Conservation (phyloP, 2,888 invertebrate genomes). For the Rhogogaster chlorosoma region DNA sequence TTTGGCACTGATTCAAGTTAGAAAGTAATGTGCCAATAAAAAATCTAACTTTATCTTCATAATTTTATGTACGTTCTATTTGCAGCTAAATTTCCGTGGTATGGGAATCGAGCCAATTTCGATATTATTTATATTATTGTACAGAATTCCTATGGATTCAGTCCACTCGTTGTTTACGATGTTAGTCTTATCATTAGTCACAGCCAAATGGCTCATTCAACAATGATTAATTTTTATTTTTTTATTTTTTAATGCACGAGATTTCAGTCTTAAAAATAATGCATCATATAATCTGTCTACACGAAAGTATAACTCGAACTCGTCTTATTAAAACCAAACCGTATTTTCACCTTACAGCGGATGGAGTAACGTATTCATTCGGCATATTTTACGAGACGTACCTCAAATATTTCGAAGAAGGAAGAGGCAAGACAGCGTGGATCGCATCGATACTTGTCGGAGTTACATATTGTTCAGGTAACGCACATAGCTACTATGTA, state of each 20-base stretch:
- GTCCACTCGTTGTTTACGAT: not conserved
- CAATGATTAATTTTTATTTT: not conserved
- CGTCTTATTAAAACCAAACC: not conserved
- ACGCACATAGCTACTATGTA: conserved; percentile 62
- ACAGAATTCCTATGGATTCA: not conserved
- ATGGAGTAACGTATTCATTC: conserved; percentile 98
- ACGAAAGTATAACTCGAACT: not conserved
- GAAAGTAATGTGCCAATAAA: not conserved
- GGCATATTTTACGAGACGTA: conserved; percentile 96
- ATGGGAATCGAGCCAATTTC: not conserved
- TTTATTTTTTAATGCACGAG: not conserved
- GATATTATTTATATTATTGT: not conserved
- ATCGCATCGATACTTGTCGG: conserved; percentile 97
- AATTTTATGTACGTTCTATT: not conserved
- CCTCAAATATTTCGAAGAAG: conserved; percentile 89
- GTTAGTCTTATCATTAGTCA: not conserved
- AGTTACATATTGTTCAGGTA: conserved; percentile 96
- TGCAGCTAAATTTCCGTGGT: not conserved
- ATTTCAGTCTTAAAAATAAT: not conserved
- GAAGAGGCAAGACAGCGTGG: conserved; percentile 94
- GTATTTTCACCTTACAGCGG: conserved; percentile 83
- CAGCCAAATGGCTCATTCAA: not conserved
- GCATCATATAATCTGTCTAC: not conserved
- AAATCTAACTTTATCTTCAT: not conserved
- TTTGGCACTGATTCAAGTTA: not conserved